Conservation (phyloP, 2,797 vertebrate species). For the Muscicapa striata region DNA sequence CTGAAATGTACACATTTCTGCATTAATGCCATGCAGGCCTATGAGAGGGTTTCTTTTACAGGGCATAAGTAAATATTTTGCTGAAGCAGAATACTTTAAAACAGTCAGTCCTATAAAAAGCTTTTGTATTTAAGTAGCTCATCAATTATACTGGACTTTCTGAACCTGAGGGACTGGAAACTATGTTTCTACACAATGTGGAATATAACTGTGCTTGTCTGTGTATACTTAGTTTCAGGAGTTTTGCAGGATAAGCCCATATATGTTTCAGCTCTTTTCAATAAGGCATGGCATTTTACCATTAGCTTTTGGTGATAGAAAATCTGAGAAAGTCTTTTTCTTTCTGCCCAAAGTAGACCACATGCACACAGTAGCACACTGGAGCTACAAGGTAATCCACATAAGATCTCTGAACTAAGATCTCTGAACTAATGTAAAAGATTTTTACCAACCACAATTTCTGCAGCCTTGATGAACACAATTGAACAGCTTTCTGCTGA, state of each 20-base stretch:
- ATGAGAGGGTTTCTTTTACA: neutral
- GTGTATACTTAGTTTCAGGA: neutral
- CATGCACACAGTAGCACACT: neutral
- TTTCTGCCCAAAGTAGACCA: neutral
- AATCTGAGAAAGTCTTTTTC: neutral
- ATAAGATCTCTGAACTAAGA: neutral
- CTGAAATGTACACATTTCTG: neutral
- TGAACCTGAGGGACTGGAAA: neutral
- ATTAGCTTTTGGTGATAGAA: neutral
- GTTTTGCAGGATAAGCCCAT: neutral
- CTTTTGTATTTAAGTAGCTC: neutral
- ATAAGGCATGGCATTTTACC: neutral
- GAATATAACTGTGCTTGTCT: neutral
- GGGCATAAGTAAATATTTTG: neutral
- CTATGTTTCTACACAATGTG: neutral
- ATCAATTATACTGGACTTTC: neutral
- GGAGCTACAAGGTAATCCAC: neutral
- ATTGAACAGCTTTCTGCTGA: neutral
- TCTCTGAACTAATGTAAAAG: neutral
- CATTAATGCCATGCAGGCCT: neutral
- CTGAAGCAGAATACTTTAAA: neutral
- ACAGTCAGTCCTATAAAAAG: neutral
- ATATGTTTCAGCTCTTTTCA: neutral
- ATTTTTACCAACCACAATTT: neutral
- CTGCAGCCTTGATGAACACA: neutral